Conservation (phyloP, 2,888 invertebrate genomes). For the Epinotia nisella region DNA sequence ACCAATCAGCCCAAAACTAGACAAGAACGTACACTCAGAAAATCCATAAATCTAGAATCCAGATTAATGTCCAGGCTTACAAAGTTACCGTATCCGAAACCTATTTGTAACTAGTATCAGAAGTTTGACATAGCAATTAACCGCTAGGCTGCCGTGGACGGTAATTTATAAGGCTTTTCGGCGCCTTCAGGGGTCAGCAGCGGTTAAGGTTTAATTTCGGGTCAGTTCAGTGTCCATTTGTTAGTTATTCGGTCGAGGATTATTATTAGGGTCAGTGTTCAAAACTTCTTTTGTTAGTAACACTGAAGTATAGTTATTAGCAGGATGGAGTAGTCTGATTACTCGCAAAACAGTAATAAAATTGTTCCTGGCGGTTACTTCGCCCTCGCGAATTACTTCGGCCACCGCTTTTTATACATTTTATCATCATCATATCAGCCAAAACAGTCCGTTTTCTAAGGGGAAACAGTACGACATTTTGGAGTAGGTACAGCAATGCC, state of each 20-base stretch:
- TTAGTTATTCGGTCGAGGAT: conserved; percentile 1
- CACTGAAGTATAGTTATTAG: neutral
- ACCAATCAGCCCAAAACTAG: neutral
- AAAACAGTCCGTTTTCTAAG: no score
- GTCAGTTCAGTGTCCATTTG: conserved; percentile 18
- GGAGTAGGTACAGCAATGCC: no score
- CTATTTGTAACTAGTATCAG: conserved; percentile 18
- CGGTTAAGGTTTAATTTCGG: neutral
- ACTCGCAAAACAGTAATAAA: neutral
- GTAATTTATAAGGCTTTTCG: conserved; percentile 18
- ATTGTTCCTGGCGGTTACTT: no score
- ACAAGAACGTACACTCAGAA: neutral
- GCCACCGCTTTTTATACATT: no score
- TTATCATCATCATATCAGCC: no score
- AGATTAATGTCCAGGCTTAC: conserved; percentile 25
- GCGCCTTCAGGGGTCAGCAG: neutral
- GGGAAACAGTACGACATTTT: no score
- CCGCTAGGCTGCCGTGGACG: neutral
- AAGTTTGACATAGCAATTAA: conserved; percentile 27
- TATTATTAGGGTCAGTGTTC: neutral
- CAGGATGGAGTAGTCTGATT: neutral
- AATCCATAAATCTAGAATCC: conserved; percentile 12
- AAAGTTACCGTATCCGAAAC: conserved; percentile 4
- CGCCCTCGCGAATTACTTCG: no score
- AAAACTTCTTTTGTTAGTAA: neutral